phyloP scores from a whole-genome alignment of 1,140 invertebrate genomes.

The Adelges cooleyi region DNA sequence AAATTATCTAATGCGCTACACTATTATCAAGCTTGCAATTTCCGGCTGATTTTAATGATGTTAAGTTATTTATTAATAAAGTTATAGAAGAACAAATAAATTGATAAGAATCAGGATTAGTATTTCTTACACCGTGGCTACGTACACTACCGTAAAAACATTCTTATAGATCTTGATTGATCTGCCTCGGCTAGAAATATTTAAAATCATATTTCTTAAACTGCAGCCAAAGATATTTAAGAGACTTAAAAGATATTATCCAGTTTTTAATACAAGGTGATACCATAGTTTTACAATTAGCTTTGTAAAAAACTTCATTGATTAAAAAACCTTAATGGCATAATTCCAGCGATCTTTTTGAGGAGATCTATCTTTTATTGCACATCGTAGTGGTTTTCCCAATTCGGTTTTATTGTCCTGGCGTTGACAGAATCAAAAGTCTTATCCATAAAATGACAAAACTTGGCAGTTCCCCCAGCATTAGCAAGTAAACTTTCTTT shows the following conservation, averaged over 20 bases:
- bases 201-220: not conserved
- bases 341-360: not conserved
- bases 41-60: not conserved
- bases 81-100: slow-evolving; percentile 1
- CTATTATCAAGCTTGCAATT: not conserved
- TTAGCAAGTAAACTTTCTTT: not conserved
- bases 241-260: not conserved
- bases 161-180: not conserved
- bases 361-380: not conserved
- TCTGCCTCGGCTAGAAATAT: not conserved
- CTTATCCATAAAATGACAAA: not conserved
- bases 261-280: not conserved
- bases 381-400: not conserved
- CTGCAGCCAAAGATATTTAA: not conserved
- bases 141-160: not conserved
- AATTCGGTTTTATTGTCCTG: not conserved
- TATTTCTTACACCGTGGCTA: not conserved
- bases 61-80: not conserved
- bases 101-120: not conserved
- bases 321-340: not conserved
- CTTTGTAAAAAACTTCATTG: not conserved
- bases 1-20: not conserved
- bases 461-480: not conserved
- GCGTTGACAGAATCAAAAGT: not conserved
- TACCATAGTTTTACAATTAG: not conserved